Evolutionary conservation across 2,888 invertebrate species (phyloP).

Genomic region (Argyresthia goedartella): DNA sequence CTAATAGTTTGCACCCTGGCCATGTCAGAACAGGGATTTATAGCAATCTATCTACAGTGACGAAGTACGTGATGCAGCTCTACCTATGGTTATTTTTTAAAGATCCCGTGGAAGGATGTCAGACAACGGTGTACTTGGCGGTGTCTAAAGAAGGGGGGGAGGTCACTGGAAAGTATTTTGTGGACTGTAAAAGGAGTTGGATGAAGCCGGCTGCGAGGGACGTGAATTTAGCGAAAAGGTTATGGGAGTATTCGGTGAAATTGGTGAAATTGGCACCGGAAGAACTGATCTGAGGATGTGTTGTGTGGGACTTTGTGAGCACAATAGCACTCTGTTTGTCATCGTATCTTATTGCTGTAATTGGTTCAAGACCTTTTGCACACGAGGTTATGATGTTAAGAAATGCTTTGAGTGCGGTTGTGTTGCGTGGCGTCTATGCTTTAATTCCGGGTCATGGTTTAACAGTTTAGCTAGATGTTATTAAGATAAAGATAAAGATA

Average conservation of each 20-base stretch:
- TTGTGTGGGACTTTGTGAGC: too few species aligned
- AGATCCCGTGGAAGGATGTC: constrained; percentile 82
- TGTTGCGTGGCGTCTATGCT: too few species aligned
- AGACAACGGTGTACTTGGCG: constrained; percentile 81
- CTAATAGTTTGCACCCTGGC: constrained; percentile 89
- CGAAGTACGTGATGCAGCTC: constrained; percentile 68
- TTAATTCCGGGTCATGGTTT: too few species aligned
- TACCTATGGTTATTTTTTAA: constrained; percentile 80
- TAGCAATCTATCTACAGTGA: constrained; percentile 70
- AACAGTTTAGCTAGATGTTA: too few species aligned
- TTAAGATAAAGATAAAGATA: too few species aligned
- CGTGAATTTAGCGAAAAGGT: constrained; percentile 75
- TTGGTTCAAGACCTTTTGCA: too few species aligned
- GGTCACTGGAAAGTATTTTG: constrained; percentile 81
- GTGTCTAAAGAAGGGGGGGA: constrained; percentile 80
- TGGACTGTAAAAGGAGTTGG: constrained; percentile 78
- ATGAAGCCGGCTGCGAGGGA: constrained; percentile 75
- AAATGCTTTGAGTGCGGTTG: too few species aligned
- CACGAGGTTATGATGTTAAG: too few species aligned
- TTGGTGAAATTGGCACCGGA: constrained; percentile 40
- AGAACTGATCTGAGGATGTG: constrained; percentile 20
- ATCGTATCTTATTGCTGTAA: too few species aligned
- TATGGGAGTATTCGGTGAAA: constrained; percentile 77
- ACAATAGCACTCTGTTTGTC: too few species aligned
- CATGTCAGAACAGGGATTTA: constrained; percentile 86